Percentiles rank a stretch among this genome's conserved stretches.
Evolutionary conservation across 1,140 invertebrate genomes (phyloP).

Genomic region (Campoletis sonorensis): DNA sequence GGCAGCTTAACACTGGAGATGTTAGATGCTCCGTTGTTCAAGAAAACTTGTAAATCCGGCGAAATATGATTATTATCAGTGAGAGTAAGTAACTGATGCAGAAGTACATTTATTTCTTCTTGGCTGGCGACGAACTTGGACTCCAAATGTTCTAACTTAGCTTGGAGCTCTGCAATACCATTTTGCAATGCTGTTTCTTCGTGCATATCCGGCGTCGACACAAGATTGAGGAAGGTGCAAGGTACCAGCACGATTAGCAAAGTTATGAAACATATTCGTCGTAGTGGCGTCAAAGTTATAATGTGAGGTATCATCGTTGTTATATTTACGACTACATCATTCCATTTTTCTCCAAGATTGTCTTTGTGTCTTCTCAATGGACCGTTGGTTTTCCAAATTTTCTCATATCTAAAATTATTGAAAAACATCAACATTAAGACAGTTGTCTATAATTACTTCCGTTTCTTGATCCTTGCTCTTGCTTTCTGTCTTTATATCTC

Average conservation of each 20-base stretch:
- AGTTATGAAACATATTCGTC: slow-evolving; percentile 67
- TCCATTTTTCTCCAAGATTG: neutral
- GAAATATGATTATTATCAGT: slow-evolving; percentile 68
- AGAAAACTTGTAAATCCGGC: slow-evolving; percentile 70
- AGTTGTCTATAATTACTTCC: too few relatives aligned
- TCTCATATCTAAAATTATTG: slow-evolving; percentile 2
- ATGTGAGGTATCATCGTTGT: slow-evolving; percentile 66
- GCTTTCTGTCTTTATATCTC: too few relatives aligned
- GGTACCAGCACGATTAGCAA: slow-evolving; percentile 66
- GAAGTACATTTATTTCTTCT: slow-evolving; percentile 74
- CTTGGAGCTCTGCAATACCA: slow-evolving; percentile 79
- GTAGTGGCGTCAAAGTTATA: slow-evolving; percentile 64
- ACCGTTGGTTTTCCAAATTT: neutral
- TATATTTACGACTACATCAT: slow-evolving; percentile 38
- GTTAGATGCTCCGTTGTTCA: slow-evolving; percentile 70
- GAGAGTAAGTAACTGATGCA: slow-evolving; percentile 69
- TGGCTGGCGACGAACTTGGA: slow-evolving; percentile 78
- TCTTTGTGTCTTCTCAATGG: neutral
- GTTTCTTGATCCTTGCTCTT: too few relatives aligned
- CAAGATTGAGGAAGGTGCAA: slow-evolving; percentile 68
- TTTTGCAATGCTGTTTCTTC: slow-evolving; percentile 78
- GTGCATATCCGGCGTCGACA: slow-evolving; percentile 69
- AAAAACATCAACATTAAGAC: too few relatives aligned
- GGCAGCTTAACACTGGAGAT: slow-evolving; percentile 78
- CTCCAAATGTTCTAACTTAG: slow-evolving; percentile 79